Evolutionary conservation across 1,140 invertebrate genomes (phyloP).

Genomic region (Ectropis grisescens): DNA sequence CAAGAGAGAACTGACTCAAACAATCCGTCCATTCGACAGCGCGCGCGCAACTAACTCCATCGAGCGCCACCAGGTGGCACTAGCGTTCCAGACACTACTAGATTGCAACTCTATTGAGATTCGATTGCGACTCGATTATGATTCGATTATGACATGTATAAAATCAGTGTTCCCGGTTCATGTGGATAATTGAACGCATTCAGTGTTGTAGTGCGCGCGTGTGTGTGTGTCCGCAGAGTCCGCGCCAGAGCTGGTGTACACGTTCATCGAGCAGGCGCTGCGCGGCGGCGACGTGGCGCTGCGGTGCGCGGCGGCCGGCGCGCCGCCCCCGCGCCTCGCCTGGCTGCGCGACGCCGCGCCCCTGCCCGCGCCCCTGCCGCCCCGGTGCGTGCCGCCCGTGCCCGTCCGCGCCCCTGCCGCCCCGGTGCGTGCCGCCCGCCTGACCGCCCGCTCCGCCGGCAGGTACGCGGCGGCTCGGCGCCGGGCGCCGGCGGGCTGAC

Average conservation of each 20-base stretch:
- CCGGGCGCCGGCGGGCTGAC: constrained; percentile 33
- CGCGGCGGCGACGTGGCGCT: constrained; percentile 83
- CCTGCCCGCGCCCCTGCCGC: constrained; percentile 51
- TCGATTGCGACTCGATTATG: too few relatives aligned
- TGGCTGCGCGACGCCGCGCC: constrained; percentile 87
- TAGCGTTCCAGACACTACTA: too few relatives aligned
- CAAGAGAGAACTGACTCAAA: too few relatives aligned
- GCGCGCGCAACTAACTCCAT: too few relatives aligned
- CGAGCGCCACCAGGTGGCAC: too few relatives aligned
- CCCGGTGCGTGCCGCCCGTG: constrained; percentile 1
- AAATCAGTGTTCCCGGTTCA: too few relatives aligned
- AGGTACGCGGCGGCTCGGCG: constrained; percentile 35
- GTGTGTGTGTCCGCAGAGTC: constrained; percentile 32
- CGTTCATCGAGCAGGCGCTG: constrained; percentile 87
- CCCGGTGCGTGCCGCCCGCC: background rate
- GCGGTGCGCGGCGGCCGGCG: constrained; percentile 85
- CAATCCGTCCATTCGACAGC: too few relatives aligned
- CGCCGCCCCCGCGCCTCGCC: constrained; percentile 84
- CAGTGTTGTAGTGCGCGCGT: too few relatives aligned
- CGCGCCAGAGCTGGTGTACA: constrained; percentile 82
- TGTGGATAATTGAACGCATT: too few relatives aligned
- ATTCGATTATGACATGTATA: too few relatives aligned
- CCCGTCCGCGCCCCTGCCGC: background rate
- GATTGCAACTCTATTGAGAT: too few relatives aligned
- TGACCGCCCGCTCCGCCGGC: constrained; percentile 19